Conservation (phyloP, 2,888 invertebrate genomes). For the Rutpela maculata region DNA sequence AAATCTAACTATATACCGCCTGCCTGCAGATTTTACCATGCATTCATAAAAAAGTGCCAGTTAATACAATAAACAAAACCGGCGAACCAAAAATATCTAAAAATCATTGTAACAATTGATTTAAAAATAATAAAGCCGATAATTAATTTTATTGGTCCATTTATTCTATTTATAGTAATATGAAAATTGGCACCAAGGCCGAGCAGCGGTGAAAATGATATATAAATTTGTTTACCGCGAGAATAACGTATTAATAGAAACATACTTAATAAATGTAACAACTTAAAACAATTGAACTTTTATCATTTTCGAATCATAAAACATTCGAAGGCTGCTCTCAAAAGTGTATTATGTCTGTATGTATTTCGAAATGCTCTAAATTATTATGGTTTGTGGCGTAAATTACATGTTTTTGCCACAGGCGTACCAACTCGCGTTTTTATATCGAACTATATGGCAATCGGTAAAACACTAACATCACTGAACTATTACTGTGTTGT, state of each 20-base stretch:
- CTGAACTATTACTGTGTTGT: not conserved
- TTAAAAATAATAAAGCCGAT: constrained; percentile 14
- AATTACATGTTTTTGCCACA: not conserved
- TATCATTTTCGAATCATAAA: constrained; percentile 1
- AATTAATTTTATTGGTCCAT: constrained; percentile 32
- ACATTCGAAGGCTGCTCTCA: not conserved
- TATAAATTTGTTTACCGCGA: constrained; percentile 3
- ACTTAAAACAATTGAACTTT: constrained; percentile 7
- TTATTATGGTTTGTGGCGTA: not conserved
- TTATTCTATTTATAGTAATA: constrained; percentile 31
- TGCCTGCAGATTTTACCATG: no score
- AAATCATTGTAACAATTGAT: constrained; percentile 10
- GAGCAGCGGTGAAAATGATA: not conserved
- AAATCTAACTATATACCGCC: no score
- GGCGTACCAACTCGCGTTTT: not conserved
- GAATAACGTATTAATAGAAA: not conserved
- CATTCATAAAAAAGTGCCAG: no score
- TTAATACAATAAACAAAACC: no score
- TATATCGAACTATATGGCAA: not conserved
- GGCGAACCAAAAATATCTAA: not conserved
- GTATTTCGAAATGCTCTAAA: constrained; percentile 7
- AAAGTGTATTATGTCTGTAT: not conserved
- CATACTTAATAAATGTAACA: not conserved
- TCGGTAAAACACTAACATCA: not conserved
- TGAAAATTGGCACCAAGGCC: constrained; percentile 35